These are phyloP conservation scores for Gibbula magus DNA, from an alignment of 2,888 invertebrate species.

Conservation along the genomic window DNA sequence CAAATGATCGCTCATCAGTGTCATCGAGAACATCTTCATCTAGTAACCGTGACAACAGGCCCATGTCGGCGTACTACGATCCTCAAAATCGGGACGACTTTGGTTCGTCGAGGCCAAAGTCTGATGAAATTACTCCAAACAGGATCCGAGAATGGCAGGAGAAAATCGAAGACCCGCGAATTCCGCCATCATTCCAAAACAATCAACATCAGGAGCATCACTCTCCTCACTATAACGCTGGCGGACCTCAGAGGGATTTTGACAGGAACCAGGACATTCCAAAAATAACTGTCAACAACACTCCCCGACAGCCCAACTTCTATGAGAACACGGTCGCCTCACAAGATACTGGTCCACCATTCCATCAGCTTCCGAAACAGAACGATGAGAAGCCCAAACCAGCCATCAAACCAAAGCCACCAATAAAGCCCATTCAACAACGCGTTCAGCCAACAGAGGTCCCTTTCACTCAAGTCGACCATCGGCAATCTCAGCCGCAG, in stretches of 20 bases:
- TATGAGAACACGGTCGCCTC: conserved; percentile 67
- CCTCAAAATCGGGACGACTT: conserved; percentile 53
- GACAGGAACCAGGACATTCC: conserved; percentile 65
- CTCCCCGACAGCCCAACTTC: conserved; percentile 62
- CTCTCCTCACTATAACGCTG: conserved; percentile 10
- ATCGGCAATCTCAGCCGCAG: conserved; percentile 60
- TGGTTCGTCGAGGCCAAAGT: conserved; percentile 55
- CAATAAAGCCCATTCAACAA: conserved; percentile 54
- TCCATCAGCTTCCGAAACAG: conserved; percentile 60
- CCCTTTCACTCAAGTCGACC: conserved; percentile 57
- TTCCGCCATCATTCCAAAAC: not conserved
- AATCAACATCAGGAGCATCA: not conserved
- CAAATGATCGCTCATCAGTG: conserved; percentile 50
- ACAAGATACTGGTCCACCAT: conserved; percentile 60
- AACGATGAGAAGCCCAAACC: conserved; percentile 48
- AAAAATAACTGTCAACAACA: conserved; percentile 66
- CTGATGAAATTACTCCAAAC: conserved; percentile 61
- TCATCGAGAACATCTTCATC: conserved; percentile 51
- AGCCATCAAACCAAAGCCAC: conserved; percentile 57
- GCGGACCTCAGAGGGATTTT: not conserved
- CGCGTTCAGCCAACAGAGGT: conserved; percentile 58
- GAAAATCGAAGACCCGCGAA: conserved; percentile 50
- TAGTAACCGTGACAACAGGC: conserved; percentile 57
- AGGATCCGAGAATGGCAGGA: conserved; percentile 68
- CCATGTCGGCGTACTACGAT: conserved; percentile 63